phyloP scores from a whole-genome alignment of 2,888 invertebrate species.

The Oeneis ivallda region DNA sequence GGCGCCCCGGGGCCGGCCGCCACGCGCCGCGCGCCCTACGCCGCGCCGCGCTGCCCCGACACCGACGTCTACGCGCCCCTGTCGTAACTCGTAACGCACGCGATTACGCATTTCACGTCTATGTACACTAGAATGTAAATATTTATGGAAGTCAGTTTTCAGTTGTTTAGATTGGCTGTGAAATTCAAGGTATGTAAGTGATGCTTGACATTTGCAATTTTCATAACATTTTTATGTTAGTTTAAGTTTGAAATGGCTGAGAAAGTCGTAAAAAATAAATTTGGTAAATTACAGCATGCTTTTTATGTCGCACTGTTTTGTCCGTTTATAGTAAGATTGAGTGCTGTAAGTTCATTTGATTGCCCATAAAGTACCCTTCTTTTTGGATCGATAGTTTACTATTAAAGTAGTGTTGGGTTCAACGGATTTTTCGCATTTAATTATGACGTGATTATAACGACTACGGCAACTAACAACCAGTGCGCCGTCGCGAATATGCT shows the following conservation, averaged over 20 bases:
- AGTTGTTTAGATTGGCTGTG: slow-evolving; percentile 81
- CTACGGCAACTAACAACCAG: slow-evolving; percentile 50
- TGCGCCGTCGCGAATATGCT: slow-evolving; percentile 64
- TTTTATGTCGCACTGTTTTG: slow-evolving; percentile 69
- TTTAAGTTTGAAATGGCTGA: slow-evolving; percentile 41
- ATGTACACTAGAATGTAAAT: slow-evolving; percentile 77
- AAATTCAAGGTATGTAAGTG: slow-evolving; percentile 79
- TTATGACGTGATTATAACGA: slow-evolving; percentile 63
- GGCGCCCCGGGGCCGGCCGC: slow-evolving; percentile 65
- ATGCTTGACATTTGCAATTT: slow-evolving; percentile 66
- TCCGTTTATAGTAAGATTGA: slow-evolving; percentile 61
- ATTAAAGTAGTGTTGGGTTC: slow-evolving; percentile 65
- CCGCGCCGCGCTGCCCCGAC: slow-evolving; percentile 53
- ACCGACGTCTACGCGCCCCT: slow-evolving; percentile 50
- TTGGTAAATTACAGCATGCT: slow-evolving; percentile 65
- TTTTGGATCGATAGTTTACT: slow-evolving; percentile 77
- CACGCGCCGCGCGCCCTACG: slow-evolving; percentile 63
- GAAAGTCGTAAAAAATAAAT: slow-evolving; percentile 41
- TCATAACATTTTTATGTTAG: slow-evolving; percentile 60
- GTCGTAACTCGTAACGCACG: slow-evolving; percentile 62
- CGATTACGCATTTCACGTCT: slow-evolving; percentile 68
- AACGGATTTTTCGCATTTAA: slow-evolving; percentile 72
- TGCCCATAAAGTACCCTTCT: slow-evolving; percentile 72
- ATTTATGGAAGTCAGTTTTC: slow-evolving; percentile 81
- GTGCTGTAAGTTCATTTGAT: slow-evolving; percentile 69